Conservation (phyloP, 2,113 vertebrate species). For the Hyaena hyaena region DNA sequence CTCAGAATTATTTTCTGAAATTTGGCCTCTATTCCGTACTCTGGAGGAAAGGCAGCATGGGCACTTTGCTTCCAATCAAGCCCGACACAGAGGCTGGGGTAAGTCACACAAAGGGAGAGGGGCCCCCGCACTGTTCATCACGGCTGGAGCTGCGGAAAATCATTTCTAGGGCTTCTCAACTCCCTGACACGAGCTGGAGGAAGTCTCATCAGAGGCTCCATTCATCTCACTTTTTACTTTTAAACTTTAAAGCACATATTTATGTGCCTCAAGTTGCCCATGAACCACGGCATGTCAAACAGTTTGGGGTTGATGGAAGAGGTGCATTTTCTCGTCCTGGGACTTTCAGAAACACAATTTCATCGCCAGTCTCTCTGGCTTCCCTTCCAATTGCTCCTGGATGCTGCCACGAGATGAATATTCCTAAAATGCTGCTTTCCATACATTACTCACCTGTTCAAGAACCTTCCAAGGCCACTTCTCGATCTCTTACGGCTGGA, state of each 20-base stretch:
- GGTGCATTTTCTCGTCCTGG: slow-evolving; percentile 64
- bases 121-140: neutral
- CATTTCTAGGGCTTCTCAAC: slow-evolving; percentile 23
- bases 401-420: neutral
- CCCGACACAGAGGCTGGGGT: neutral
- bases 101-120: slow-evolving; percentile 54
- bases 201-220: slow-evolving; percentile 71
- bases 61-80: slow-evolving; percentile 72
- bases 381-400: neutral
- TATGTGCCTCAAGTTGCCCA: slow-evolving; percentile 76
- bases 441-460: neutral
- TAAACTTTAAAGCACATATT: slow-evolving; percentile 80
- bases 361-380: neutral
- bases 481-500: neutral
- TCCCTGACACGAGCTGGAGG: neutral
- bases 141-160: slow-evolving; percentile 60
- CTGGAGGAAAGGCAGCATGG: slow-evolving; percentile 62
- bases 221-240: slow-evolving; percentile 78
- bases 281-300: slow-evolving; percentile 75
- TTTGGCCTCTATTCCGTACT: slow-evolving; percentile 67
- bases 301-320: slow-evolving; percentile 78
- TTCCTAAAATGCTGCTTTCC: slow-evolving; percentile 32
- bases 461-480: neutral
- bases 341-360: slow-evolving; percentile 68
- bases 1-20: slow-evolving; percentile 70